Evolutionary conservation across 30 jellyfish, hydroid and myxozoan species (phyloP).

Genomic region (Cassiopea andromeda): DNA sequence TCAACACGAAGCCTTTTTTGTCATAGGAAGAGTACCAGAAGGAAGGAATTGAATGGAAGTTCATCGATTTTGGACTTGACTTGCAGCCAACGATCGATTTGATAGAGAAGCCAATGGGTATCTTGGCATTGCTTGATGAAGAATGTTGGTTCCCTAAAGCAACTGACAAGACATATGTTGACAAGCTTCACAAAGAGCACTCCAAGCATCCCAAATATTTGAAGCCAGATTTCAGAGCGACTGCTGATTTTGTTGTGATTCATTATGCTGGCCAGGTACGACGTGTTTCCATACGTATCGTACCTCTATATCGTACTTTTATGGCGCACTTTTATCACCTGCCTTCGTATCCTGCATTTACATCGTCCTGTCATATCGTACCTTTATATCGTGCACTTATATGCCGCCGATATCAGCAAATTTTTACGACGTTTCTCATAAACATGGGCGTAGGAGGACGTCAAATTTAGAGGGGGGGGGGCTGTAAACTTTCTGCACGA

Average conservation of each 20-base stretch:
- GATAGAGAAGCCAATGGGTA: constrained; percentile 99
- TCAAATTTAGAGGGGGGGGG: too few relatives aligned
- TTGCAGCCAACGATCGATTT: constrained; percentile 98
- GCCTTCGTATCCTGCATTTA: too few relatives aligned
- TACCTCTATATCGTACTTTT: too few relatives aligned
- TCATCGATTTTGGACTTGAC: constrained; percentile 99
- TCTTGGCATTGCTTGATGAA: constrained; percentile 94
- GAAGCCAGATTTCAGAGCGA: constrained; percentile 99
- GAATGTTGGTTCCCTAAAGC: constrained; percentile 99
- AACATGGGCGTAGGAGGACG: too few relatives aligned
- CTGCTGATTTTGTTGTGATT: constrained; percentile 94
- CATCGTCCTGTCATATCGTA: too few relatives aligned
- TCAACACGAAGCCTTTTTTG: neutral
- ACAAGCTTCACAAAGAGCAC: constrained; percentile 90
- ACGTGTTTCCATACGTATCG: neutral
- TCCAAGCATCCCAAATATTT: constrained; percentile 92
- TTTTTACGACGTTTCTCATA: too few relatives aligned
- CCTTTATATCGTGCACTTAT: too few relatives aligned
- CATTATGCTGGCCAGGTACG: constrained; percentile 99
- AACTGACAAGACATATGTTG: constrained; percentile 96
- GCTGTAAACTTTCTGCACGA: too few relatives aligned
- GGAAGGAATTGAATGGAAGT: constrained; percentile 99
- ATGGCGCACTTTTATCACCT: too few relatives aligned
- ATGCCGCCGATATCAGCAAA: too few relatives aligned
- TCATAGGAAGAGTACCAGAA: constrained; percentile 96